Evolutionary conservation across 2,113 vertebrate species (phyloP), one percentile per base, ranked within the genome.

Genomic region (Chrysochloris asiatica): DNA sequence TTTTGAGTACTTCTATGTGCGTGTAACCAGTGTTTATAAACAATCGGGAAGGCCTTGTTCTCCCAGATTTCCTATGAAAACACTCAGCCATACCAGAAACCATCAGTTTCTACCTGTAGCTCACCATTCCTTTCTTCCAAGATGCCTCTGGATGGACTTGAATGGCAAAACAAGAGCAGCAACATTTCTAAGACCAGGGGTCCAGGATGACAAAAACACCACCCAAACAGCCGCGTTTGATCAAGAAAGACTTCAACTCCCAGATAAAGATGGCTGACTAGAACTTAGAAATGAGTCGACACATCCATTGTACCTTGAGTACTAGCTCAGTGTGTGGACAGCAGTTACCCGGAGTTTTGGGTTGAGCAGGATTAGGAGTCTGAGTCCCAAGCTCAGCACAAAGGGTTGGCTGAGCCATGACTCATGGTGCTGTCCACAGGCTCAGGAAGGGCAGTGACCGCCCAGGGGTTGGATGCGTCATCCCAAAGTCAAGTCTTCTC

Each of bases 11-110:
- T 24, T 3, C 13, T 24, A 2, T n/a, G 21, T 41, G 90, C 41
- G 6, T 22, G 8, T 4, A 26, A 4, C 61, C 10, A 16, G n/a
- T 0, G 21, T 28, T 41, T 16, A 21, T 4, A 2, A 80, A 28
- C 56, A 13, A 7, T 0, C 0, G 13, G 5, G 38, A 38, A n/a
- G n/a, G n/a, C n/a, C n/a, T n/a, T n/a, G n/a, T n/a, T 22, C 54
- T 17, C 47, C 22, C 26, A 33, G 24, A 10, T 19, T 43, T 33
- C 54, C 77, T 24, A 26, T 38, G 48, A 8, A n/a, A 8, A 38
- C 36, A 41, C n/a, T 73, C 19, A 6, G n/a, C 22, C n/a, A 24
- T 0, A 0, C 10, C 4, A 59, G 41, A 21, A 28, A 2, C 73
- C 24, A 8, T 12, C 0, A 24, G 47, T n/a, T n/a, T n/a, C n/a